Percentiles rank a stretch among this genome's conserved stretches.
Conservation (phyloP, 37 sponge, comb jelly and placozoan species). For the Chondrilla cf. caribensis region DNA sequence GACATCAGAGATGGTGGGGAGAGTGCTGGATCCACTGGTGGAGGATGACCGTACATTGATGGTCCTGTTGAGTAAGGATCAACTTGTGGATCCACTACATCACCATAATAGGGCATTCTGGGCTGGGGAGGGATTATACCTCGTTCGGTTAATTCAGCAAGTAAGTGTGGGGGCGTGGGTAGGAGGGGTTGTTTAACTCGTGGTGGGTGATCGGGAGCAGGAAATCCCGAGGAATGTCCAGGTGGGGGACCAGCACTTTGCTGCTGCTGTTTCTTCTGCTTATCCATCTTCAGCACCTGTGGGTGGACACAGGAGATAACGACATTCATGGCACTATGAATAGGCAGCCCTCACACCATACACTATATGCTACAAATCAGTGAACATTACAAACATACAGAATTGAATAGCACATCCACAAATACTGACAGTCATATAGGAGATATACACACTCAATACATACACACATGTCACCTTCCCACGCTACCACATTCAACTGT, state of each 20-base stretch:
- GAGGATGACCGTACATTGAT: not conserved
- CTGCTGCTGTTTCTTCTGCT: not conserved
- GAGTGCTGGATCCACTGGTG: not conserved
- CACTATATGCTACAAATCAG: too few species aligned
- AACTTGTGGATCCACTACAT: too few species aligned
- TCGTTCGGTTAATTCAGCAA: not conserved
- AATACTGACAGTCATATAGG: too few species aligned
- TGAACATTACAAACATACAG: too few species aligned
- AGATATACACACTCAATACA: too few species aligned
- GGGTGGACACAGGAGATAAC: not conserved
- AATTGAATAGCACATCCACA: too few species aligned
- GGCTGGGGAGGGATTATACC: not conserved
- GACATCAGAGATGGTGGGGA: not conserved
- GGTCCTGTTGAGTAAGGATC: not conserved
- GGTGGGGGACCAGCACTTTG: not conserved
- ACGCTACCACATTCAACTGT: not conserved
- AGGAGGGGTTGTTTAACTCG: not conserved
- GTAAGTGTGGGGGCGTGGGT: not conserved
- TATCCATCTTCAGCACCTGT: slow-evolving; percentile 3
- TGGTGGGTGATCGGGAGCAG: not conserved
- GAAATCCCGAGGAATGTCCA: not conserved
- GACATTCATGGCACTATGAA: too few species aligned
- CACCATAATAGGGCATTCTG: not conserved
- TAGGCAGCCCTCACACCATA: too few species aligned
- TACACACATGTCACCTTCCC: too few species aligned